Conservation (phyloP, 2,113 vertebrate species). For the Cyanoramphus novaezelandiae region DNA sequence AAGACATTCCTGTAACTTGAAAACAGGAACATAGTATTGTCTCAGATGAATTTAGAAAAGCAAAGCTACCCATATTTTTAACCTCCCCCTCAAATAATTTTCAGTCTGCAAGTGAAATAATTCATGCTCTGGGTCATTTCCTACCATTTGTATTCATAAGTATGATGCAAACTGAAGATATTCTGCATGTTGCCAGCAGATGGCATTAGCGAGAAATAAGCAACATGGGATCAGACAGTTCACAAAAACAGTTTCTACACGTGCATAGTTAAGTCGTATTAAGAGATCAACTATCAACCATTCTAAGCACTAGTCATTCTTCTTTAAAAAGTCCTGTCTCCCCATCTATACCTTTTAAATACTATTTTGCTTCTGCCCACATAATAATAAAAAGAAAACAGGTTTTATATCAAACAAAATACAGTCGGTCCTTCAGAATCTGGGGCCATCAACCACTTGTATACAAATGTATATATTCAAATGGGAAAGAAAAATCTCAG, state of each 20-base stretch:
- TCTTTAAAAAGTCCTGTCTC: rapidly evolving
- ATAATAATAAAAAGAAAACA: neutral
- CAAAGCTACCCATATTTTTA: neutral
- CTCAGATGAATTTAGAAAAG: neutral
- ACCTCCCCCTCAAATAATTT: neutral
- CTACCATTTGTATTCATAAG: rapidly evolving
- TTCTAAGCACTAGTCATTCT: neutral
- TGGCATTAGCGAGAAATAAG: constrained; percentile 45
- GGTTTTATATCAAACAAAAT: neutral
- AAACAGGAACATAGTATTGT: neutral
- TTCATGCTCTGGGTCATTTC: neutral
- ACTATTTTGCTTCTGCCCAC: neutral
- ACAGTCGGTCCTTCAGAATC: neutral
- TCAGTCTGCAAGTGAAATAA: neutral
- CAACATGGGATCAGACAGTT: neutral
- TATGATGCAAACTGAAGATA: neutral
- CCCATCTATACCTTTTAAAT: neutral
- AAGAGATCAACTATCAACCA: neutral
- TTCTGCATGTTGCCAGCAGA: constrained; percentile 32
- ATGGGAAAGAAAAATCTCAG: neutral
- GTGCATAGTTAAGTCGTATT: rapidly evolving
- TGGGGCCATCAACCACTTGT: neutral
- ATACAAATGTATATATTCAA: neutral
- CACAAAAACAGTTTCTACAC: neutral
- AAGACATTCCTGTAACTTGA: neutral